Base-by-base conservation (phyloP, 1,140 invertebrate species). In the Neodiprion pinetum region DNA sequence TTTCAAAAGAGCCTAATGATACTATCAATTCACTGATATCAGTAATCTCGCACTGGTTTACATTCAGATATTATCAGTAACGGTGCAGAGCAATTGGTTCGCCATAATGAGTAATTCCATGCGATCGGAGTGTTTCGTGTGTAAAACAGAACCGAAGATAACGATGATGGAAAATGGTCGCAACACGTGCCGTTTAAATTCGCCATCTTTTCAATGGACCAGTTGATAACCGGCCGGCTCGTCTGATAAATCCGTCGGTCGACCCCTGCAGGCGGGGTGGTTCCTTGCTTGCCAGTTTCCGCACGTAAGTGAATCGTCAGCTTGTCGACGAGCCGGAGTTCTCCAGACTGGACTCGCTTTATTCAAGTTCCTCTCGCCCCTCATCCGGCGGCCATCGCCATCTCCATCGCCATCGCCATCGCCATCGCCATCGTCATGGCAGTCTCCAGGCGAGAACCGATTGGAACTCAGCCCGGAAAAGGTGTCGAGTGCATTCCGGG, bases 251-350 rank as follows among this genome's bases (percentile, higher is more conserved):
- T 77, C 76, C 73, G 71, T 77, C 73, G 61, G 71, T 77, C 73
- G 68, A 17, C 53, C 11, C 53, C 53, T 61, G 53, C 53, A 61
- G 53, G 47, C 72, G 11, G 11, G n/a, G 53, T 14, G n/a, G 53
- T 14, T 61, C 53, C 11, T 17, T 48, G 72, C 72, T 80, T 79
- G 76, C 74, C 77, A 86, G 80, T 85, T 86, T 80, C 76, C 66
- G 78, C 84, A 86, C 84, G 84, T 86, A 86, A 86, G 84, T 82
- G 81, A 85, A 86, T 86, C 84, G 84, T 86, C 85, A 86, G 84
- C 84, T 83, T 77, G 84, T 84, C 80, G 71, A 77, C 76, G 53
- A 61, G 53, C 11, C 53, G 53, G 7, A 61, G 53, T 61, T 40
- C 28, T 40, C 28, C 28, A 40, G 28, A 40, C 28, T 40, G 2